Evolutionary conservation across 2,113 vertebrate genomes (phyloP).

Genomic region (Gobius niger): DNA sequence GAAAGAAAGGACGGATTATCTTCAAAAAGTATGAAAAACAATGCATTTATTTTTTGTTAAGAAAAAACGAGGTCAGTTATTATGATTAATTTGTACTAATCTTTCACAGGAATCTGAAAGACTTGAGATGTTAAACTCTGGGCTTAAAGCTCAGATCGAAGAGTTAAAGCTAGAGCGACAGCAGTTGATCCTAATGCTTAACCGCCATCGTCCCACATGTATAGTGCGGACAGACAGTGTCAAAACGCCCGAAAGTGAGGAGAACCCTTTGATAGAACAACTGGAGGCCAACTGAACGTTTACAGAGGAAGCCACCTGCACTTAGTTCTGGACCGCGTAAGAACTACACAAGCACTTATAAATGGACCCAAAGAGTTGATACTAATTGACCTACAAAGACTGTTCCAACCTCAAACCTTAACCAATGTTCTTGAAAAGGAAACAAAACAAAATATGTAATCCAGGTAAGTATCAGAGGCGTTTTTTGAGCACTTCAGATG

Average conservation of each 20-base stretch:
- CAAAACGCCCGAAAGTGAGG: slow-evolving; percentile 87
- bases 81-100: not conserved
- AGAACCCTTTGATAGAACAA: slow-evolving; percentile 87
- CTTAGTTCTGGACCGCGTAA: slow-evolving; percentile 58
- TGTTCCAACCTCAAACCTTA: not conserved
- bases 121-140: slow-evolving; percentile 92
- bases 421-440: not conserved
- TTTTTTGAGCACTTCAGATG: not conserved
- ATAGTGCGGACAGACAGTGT: slow-evolving; percentile 93
- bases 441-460: not conserved
- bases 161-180: slow-evolving; percentile 94
- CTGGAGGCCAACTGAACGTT: slow-evolving; percentile 85
- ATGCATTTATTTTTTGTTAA: not conserved
- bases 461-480: not conserved
- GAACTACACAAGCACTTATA: slow-evolving; percentile 55
- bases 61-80: not conserved
- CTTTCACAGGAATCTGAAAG: slow-evolving; percentile 87
- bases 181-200: slow-evolving; percentile 94
- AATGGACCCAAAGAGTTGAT: slow-evolving; percentile 34
- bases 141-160: slow-evolving; percentile 95
- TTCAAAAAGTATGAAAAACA: slow-evolving; percentile 84
- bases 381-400: slow-evolving; percentile 40
- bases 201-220: slow-evolving; percentile 92
- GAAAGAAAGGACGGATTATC: slow-evolving; percentile 94
- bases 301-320: slow-evolving; percentile 65